Evolutionary conservation across 2,113 vertebrate genomes (phyloP).

Genomic region (Callocephalon fimbriatum): DNA sequence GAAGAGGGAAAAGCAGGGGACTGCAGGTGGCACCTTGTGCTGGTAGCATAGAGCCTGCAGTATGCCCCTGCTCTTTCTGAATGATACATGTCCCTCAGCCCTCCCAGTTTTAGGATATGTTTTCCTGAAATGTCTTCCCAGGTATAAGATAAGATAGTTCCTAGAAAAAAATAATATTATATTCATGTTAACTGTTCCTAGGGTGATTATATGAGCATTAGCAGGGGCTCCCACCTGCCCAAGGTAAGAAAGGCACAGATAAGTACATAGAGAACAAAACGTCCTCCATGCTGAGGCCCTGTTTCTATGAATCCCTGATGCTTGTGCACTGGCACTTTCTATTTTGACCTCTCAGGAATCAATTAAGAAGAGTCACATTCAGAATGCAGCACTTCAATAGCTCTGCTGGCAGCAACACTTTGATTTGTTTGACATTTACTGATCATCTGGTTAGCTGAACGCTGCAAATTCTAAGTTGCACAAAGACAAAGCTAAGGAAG

Average conservation of each 20-base stretch:
- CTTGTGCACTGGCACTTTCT: not conserved
- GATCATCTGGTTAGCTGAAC: not conserved
- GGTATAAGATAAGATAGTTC: not conserved
- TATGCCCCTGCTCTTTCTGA: not conserved
- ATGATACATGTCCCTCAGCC: not conserved
- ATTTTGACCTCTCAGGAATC: not conserved
- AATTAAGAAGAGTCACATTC: not conserved
- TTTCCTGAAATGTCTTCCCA: not conserved
- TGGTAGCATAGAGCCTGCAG: not conserved
- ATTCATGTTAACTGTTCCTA: not conserved
- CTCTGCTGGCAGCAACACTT: constrained; percentile 35
- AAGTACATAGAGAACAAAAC: not conserved
- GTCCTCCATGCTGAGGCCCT: not conserved
- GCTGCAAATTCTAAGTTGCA: constrained; percentile 1
- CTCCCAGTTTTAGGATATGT: not conserved
- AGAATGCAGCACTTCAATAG: not conserved
- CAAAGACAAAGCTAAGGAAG: not conserved
- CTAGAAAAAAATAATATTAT: not conserved
- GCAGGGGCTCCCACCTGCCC: not conserved
- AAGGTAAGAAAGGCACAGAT: not conserved
- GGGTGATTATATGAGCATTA: not conserved
- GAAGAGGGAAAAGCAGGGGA: not conserved
- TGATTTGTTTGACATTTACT: constrained; percentile 64
- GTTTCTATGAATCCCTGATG: not conserved
- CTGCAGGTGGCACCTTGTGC: not conserved